Evolutionary conservation across 2,797 vertebrate species (phyloP).

Genomic region (Sebastes glaucus): DNA sequence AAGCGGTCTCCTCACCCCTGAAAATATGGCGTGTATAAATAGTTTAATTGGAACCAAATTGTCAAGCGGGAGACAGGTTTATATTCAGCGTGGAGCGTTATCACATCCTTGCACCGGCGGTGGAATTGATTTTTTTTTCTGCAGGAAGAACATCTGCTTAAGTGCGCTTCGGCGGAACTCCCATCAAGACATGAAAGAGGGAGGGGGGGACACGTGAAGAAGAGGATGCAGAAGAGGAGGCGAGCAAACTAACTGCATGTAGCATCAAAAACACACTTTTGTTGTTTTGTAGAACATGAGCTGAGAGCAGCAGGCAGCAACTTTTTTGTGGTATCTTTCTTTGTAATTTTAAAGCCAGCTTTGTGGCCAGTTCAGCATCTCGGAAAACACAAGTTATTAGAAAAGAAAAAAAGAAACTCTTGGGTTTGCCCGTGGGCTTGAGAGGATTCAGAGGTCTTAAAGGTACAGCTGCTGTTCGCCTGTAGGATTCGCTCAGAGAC

Average conservation of each 20-base stretch:
- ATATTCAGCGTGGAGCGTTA: slow-evolving; percentile 63
- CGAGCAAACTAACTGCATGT: slow-evolving; percentile 45
- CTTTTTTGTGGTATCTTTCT: neutral
- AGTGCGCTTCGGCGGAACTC: slow-evolving; percentile 64
- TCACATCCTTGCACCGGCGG: slow-evolving; percentile 67
- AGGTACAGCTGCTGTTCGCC: slow-evolving; percentile 19
- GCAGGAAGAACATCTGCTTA: slow-evolving; percentile 74
- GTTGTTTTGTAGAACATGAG: slow-evolving; percentile 31
- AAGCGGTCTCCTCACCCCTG: slow-evolving; percentile 59
- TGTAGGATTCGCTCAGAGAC: slow-evolving; percentile 12
- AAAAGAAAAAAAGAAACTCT: neutral
- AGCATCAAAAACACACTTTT: slow-evolving; percentile 50
- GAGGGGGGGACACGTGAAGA: neutral
- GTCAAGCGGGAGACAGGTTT: slow-evolving; percentile 74
- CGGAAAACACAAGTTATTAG: slow-evolving; percentile 34
- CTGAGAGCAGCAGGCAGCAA: slow-evolving; percentile 6
- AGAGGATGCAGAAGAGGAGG: slow-evolving; percentile 36
- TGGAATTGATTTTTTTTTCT: slow-evolving; percentile 65
- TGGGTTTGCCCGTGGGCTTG: slow-evolving; percentile 23
- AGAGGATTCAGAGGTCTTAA: slow-evolving; percentile 33
- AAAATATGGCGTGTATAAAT: slow-evolving; percentile 72
- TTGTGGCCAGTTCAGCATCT: slow-evolving; percentile 12
- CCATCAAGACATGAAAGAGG: slow-evolving; percentile 58
- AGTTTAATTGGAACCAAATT: slow-evolving; percentile 78
- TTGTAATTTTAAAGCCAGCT: slow-evolving; percentile 3